Percentiles rank a stretch among this genome's conserved stretches.
phyloP scores from a whole-genome alignment of 2,113 vertebrate species.

The Colaptes auratus region DNA sequence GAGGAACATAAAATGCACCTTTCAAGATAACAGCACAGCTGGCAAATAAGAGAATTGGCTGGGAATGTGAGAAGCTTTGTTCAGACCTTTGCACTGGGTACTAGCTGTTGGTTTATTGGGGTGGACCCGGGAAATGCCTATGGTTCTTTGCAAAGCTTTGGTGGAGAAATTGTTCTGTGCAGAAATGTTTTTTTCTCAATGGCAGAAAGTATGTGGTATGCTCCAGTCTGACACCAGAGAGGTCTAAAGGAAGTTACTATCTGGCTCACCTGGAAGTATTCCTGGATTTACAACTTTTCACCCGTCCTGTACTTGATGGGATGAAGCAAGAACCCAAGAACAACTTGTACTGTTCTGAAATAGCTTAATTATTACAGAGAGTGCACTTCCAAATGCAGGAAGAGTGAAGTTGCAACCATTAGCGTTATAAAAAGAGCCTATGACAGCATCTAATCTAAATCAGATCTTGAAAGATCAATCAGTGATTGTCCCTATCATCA shows the following conservation, averaged over 20 bases:
- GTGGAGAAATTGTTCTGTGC: neutral
- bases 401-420: neutral
- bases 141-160: neutral
- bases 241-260: neutral
- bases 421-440: neutral
- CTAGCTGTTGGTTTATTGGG: neutral
- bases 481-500: conserved; percentile 23
- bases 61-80: neutral
- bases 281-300: neutral
- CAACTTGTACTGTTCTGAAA: neutral
- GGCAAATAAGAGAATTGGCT: neutral
- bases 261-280: neutral
- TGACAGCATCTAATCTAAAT: conserved; percentile 18
- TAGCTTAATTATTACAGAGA: neutral
- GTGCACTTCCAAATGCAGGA: neutral
- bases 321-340: neutral
- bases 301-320: neutral
- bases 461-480: conserved; percentile 29
- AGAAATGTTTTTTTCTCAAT: neutral
- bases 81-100: neutral
- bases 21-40: neutral
- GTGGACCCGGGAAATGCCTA: neutral
- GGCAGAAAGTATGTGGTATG: neutral
- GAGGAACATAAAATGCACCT: neutral
- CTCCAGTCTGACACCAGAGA: neutral